These are phyloP conservation scores for Centropristis striata DNA, from an alignment of 2,113 vertebrate species.

Conservation along the genomic window DNA sequence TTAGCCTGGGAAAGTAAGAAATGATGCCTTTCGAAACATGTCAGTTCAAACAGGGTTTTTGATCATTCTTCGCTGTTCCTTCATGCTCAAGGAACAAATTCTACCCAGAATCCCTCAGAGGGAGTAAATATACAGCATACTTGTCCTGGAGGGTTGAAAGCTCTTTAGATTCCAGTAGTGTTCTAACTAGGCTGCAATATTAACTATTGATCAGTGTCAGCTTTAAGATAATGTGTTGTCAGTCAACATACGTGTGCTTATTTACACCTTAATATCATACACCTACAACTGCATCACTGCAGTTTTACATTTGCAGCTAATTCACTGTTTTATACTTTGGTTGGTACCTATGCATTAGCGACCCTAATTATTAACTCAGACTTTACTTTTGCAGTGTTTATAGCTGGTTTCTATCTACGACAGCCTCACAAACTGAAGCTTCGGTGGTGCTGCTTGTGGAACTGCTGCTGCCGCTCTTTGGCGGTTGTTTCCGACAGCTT, in stretches of 20 bases:
- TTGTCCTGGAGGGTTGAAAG: conserved; percentile 34
- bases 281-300: conserved; percentile 16
- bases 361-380: conserved; percentile 3
- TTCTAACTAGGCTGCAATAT: conserved; percentile 29
- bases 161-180: conserved; percentile 42
- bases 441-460: conserved; percentile 88
- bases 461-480: conserved; percentile 75
- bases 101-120: conserved; percentile 43
- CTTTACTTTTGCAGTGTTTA: conserved; percentile 31
- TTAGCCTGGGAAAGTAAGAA: conserved; percentile 34
- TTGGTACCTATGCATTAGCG: conserved; percentile 17
- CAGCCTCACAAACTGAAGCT: conserved; percentile 89
- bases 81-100: conserved; percentile 57
- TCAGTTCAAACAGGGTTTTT: conserved; percentile 17
- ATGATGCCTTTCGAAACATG: conserved; percentile 18
- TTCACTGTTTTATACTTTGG: conserved; percentile 25
- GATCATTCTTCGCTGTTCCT: conserved; percentile 31
- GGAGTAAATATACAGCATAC: conserved; percentile 29
- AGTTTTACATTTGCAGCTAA: conserved; percentile 22
- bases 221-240: conserved; percentile 42
- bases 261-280: conserved; percentile 50
- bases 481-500: conserved; percentile 48
- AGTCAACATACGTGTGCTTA: conserved; percentile 50
- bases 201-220: conserved; percentile 36
- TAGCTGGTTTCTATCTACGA: background rate